Conservation (phyloP, 2,888 invertebrate genomes). For the Caenorhabditis sp. region DNA sequence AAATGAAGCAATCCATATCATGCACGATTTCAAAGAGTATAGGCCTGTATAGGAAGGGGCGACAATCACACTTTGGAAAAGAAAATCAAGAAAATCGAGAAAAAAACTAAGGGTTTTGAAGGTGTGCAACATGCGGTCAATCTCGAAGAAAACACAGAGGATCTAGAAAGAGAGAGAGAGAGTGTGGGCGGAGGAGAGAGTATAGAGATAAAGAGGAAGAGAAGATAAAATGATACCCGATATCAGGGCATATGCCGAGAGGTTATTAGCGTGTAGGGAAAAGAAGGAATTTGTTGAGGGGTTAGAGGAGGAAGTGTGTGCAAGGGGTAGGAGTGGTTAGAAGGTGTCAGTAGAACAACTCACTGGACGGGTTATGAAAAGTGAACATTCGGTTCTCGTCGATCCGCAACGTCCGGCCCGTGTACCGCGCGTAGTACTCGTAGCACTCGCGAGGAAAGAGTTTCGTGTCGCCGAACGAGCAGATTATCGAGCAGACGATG, state of each 20-base stretch:
- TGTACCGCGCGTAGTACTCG: conserved; percentile 95
- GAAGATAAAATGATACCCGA: conserved; percentile 28
- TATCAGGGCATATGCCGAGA: too few relatives aligned
- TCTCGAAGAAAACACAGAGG: background rate
- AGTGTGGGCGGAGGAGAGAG: conserved; percentile 17
- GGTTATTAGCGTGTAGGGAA: conserved; percentile 9
- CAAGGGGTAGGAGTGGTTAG: conserved; percentile 12
- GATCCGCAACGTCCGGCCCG: conserved; percentile 93
- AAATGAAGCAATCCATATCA: conserved; percentile 10
- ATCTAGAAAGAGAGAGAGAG: conserved; percentile 8
- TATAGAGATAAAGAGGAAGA: conserved; percentile 13
- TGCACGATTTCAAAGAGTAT: too few relatives aligned
- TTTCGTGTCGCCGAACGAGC: conserved; percentile 93
- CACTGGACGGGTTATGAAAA: conserved; percentile 85
- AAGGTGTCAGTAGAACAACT: conserved; percentile 65
- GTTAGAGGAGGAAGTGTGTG: conserved; percentile 26
- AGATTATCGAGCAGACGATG: conserved; percentile 97
- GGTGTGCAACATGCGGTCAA: conserved; percentile 18
- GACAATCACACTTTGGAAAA: conserved; percentile 23
- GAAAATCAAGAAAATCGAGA: background rate
- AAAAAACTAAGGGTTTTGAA: background rate
- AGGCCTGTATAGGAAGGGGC: too few relatives aligned
- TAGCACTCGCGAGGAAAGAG: conserved; percentile 91
- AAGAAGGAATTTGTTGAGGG: background rate
- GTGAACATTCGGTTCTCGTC: conserved; percentile 97